Evolutionary conservation across 2,797 vertebrate genomes (phyloP).

Genomic region (Eremophila alpestris): DNA sequence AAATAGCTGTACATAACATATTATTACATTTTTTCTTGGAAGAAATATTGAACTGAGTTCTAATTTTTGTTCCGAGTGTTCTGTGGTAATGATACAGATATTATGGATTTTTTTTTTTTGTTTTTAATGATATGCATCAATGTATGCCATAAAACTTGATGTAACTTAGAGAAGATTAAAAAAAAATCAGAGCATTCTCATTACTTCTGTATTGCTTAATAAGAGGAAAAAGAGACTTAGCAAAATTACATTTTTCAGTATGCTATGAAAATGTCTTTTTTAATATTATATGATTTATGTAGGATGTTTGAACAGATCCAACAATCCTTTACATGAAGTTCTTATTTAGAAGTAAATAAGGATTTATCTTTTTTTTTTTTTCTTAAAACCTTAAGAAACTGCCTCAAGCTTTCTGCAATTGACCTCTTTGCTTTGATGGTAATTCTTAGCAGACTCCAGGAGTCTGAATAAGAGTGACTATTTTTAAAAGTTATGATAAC

Average conservation of each 20-base stretch:
- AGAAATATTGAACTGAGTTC: neutral
- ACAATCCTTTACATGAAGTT: neutral
- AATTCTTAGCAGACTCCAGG: neutral
- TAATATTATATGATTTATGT: neutral
- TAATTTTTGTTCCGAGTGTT: neutral
- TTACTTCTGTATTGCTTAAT: neutral
- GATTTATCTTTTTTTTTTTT: constrained; percentile 3
- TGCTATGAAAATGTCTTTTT: neutral
- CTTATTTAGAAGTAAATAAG: neutral
- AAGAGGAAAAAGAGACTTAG: neutral
- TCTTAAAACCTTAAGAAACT: neutral
- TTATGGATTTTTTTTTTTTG: neutral
- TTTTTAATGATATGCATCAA: neutral
- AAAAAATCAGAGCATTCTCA: neutral
- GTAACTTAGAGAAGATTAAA: neutral
- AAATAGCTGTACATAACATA: neutral
- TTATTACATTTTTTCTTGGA: neutral
- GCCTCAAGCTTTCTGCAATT: neutral
- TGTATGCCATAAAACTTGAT: neutral
- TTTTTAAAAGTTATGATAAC: neutral
- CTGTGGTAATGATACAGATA: neutral
- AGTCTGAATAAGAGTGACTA: neutral
- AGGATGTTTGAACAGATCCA: neutral
- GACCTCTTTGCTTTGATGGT: neutral
- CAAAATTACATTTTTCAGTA: neutral